Conservation (phyloP, 2,113 vertebrate species). For the Butorides virescens region DNA sequence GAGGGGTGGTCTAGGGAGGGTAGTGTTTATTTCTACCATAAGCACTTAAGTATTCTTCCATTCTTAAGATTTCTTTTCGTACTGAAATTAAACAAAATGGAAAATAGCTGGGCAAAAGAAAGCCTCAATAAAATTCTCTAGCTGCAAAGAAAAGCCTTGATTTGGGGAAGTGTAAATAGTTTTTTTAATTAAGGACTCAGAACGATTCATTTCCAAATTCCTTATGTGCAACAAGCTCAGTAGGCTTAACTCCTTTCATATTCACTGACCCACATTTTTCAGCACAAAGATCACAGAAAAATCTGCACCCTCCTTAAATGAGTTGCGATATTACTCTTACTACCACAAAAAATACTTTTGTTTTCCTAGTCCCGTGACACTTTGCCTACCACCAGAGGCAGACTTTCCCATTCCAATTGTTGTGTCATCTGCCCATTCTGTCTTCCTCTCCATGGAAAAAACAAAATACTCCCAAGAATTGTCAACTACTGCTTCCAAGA, state of each 20-base stretch:
- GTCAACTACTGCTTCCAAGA: background rate
- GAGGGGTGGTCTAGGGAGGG: background rate
- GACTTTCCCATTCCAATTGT: background rate
- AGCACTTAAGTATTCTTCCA: background rate
- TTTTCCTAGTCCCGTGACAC: background rate
- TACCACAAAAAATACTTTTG: background rate
- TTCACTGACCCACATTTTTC: background rate
- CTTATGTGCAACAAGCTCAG: background rate
- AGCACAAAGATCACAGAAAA: slow-evolving; percentile 7
- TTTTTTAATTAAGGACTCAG: background rate
- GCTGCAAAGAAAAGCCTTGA: background rate
- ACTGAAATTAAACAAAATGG: background rate
- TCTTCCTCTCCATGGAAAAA: background rate
- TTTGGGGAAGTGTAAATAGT: background rate
- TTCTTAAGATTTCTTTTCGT: background rate
- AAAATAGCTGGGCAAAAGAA: background rate
- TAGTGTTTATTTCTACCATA: background rate
- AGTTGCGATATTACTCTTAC: background rate
- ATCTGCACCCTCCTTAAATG: background rate
- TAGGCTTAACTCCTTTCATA: background rate
- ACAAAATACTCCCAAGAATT: background rate
- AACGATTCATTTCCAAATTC: slow-evolving; percentile 26
- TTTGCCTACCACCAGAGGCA: background rate
- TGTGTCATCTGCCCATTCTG: background rate
- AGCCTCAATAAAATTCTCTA: no score